Evolutionary conservation across 2,888 invertebrate species (phyloP).

Genomic region (Lasioglossum calceatum): DNA sequence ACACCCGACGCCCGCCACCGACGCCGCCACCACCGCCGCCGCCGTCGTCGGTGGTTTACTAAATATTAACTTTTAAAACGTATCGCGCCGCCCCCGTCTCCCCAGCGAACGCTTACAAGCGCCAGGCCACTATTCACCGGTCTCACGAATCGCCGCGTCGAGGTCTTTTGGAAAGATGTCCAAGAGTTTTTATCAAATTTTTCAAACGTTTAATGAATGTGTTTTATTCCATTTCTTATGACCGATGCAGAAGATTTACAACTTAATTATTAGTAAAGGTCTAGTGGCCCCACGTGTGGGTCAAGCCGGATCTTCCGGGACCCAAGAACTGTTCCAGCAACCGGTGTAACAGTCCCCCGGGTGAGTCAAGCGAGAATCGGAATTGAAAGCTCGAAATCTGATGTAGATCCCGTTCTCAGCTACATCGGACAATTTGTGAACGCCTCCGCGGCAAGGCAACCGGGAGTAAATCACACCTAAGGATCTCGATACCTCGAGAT

Average conservation of each 20-base stretch:
- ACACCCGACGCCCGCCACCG: conserved; percentile 42
- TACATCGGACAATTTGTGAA: conserved; percentile 23
- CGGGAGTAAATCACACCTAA: conserved; percentile 35
- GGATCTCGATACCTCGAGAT: conserved; percentile 41
- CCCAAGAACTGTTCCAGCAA: not conserved
- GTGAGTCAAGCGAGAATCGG: not conserved
- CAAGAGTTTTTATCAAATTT: not conserved
- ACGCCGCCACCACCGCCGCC: not conserved
- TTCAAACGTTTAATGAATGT: not conserved
- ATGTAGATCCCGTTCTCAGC: not conserved
- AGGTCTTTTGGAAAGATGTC: not conserved
- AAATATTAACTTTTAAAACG: conserved; percentile 64
- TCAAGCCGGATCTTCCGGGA: not conserved
- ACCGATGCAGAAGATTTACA: not conserved
- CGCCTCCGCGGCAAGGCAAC: not conserved
- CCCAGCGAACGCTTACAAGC: not conserved
- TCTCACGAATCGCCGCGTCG: not conserved
- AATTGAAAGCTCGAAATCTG: not conserved
- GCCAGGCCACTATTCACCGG: not conserved
- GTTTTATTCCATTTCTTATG: not conserved
- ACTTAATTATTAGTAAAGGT: not conserved
- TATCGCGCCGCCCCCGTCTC: conserved; percentile 13
- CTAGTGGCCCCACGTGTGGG: too few relatives aligned
- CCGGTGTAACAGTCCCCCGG: not conserved
- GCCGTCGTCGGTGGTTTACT: conserved; percentile 45